Evolutionary conservation across 2,113 vertebrate genomes (phyloP).

Genomic region (Megaceryle maxima): DNA sequence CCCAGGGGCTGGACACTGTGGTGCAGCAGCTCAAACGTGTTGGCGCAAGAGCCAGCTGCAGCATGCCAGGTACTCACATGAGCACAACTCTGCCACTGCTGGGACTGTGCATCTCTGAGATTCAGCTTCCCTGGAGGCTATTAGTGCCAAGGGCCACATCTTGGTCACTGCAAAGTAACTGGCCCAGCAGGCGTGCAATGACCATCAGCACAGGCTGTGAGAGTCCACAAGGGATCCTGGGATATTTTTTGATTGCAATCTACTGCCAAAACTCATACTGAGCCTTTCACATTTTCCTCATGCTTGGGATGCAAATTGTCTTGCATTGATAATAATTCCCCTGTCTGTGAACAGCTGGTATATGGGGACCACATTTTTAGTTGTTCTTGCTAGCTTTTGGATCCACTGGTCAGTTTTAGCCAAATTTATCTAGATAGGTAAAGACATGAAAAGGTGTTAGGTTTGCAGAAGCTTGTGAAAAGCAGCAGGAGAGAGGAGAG

Average conservation of each 20-base stretch:
- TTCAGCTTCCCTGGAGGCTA: neutral
- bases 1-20: neutral
- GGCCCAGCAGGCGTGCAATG: fast-evolving
- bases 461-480: slow-evolving; percentile 31
- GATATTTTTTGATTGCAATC: neutral
- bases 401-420: neutral
- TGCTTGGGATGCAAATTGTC: neutral
- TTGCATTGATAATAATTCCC: neutral
- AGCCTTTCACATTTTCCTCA: neutral
- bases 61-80: fast-evolving
- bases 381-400: neutral
- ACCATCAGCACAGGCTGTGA: neutral
- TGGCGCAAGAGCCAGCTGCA: neutral
- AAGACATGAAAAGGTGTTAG: slow-evolving; percentile 5
- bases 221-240: neutral
- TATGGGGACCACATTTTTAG: neutral
- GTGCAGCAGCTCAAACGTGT: neutral
- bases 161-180: neutral
- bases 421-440: neutral
- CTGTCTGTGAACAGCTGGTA: neutral
- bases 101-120: neutral
- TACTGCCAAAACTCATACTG: neutral
- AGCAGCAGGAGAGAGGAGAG: slow-evolving; percentile 33
- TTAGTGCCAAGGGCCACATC: neutral
- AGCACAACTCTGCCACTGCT: neutral